These are phyloP conservation scores for Pyrocephalus nanus DNA, from an alignment of 2,797 vertebrate species.

Conservation along the genomic window DNA sequence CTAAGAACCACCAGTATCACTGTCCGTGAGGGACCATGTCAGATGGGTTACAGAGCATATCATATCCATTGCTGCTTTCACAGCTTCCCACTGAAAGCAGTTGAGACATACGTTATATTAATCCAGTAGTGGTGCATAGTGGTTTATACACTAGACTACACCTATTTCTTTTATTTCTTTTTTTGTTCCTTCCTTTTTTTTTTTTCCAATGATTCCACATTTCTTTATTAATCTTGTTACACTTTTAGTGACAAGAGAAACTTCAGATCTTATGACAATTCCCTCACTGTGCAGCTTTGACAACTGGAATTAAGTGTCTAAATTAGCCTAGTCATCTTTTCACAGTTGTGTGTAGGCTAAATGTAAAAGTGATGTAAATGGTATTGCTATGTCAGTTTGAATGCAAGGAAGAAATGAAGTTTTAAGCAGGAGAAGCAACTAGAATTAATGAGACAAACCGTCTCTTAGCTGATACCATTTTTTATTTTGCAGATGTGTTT, in stretches of 20 bases:
- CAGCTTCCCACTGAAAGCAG: neutral
- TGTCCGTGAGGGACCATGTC: rapidly evolving
- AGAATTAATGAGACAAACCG: neutral
- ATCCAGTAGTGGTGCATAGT: neutral
- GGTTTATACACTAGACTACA: neutral
- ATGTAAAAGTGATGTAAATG: neutral
- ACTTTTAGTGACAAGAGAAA: neutral
- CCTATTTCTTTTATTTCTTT: neutral
- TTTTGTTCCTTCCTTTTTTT: neutral
- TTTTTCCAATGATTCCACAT: neutral
- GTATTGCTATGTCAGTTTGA: neutral
- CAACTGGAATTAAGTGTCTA: neutral
- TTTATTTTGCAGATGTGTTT: neutral
- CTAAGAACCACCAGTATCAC: neutral
- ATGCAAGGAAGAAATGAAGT: neutral
- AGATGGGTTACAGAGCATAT: neutral
- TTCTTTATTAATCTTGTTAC: neutral
- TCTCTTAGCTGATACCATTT: neutral
- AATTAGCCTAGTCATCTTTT: neutral
- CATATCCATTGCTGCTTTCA: neutral
- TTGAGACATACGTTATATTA: neutral
- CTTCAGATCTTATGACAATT: neutral
- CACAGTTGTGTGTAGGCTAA: neutral
- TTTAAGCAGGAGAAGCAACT: neutral
- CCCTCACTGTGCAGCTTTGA: neutral